A percentile compares a stretch with the other conserved stretches of the same genome.
phyloP scores from a whole-genome alignment of 2,888 invertebrate species.

The Eumerus sabulonum region DNA sequence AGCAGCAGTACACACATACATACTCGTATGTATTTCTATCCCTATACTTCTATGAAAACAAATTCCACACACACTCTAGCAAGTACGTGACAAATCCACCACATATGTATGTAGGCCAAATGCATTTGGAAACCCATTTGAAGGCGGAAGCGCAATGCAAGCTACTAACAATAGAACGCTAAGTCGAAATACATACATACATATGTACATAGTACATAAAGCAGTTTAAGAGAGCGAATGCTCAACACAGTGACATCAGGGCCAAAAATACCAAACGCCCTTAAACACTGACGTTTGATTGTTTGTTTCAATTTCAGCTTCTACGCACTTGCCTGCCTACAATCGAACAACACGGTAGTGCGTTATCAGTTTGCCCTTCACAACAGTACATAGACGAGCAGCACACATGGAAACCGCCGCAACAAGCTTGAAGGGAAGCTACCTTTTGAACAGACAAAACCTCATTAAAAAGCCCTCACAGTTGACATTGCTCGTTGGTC shows the following conservation, averaged over 20 bases:
- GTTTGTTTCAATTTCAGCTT: constrained; percentile 13
- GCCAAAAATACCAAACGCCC: not conserved
- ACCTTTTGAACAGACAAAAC: not conserved
- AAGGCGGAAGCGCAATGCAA: constrained; percentile 47
- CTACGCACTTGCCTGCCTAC: constrained; percentile 30
- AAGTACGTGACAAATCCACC: too few relatives aligned
- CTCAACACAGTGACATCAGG: too few relatives aligned
- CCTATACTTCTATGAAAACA: too few relatives aligned
- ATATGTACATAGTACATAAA: too few relatives aligned
- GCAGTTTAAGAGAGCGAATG: too few relatives aligned
- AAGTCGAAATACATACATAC: not conserved
- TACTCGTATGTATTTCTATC: constrained; percentile 24
- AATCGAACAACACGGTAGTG: constrained; percentile 36
- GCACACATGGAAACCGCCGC: too few relatives aligned
- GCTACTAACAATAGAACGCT: not conserved
- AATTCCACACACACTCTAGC: too few relatives aligned
- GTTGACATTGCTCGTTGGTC: constrained; percentile 41
- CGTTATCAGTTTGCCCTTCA: constrained; percentile 65
- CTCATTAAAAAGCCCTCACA: constrained; percentile 27
- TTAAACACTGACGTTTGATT: not conserved
- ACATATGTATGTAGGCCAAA: constrained; percentile 58
- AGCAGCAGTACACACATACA: constrained; percentile 27
- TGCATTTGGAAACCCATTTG: constrained; percentile 48
- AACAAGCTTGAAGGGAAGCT: too few relatives aligned
- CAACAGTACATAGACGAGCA: not conserved